Percentiles rank a stretch among this genome's conserved stretches.
Conservation (phyloP, 2,113 vertebrate genomes). For the Otus sunia region DNA sequence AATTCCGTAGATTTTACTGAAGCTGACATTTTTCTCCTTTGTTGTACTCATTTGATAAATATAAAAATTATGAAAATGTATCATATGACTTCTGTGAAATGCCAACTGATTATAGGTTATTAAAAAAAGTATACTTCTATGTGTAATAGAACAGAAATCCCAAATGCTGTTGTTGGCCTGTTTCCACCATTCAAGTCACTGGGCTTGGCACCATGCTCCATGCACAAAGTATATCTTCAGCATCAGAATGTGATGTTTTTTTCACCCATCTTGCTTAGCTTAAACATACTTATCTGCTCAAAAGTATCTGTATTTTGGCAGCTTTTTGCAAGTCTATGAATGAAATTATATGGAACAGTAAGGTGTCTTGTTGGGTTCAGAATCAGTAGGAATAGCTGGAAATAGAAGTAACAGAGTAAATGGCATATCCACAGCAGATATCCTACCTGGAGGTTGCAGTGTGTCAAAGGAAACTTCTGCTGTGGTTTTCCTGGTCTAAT, state of each 20-base stretch:
- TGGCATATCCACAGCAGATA: not conserved
- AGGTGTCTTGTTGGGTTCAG: not conserved
- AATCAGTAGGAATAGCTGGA: not conserved
- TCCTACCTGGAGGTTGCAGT: not conserved
- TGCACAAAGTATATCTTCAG: not conserved
- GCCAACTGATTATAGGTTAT: not conserved
- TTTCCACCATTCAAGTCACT: not conserved
- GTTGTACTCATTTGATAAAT: not conserved
- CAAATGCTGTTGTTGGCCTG: not conserved
- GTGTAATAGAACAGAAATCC: conserved; percentile 37
- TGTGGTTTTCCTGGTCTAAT: not conserved
- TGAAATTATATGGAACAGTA: not conserved
- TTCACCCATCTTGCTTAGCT: not conserved
- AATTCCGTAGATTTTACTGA: not conserved
- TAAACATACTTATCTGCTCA: not conserved
- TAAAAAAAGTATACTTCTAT: not conserved
- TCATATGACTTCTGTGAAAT: conserved; percentile 11
- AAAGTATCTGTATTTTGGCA: not conserved
- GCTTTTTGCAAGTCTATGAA: not conserved
- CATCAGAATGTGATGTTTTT: not conserved
- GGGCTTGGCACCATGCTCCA: not conserved
- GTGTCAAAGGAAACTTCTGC: not conserved
- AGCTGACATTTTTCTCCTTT: not conserved
- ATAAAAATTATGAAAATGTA: not conserved
- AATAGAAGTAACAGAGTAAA: not conserved